These are phyloP conservation scores for Ennomos fuscantarius DNA, from an alignment of 2,888 invertebrate genomes.

Conservation along the genomic window DNA sequence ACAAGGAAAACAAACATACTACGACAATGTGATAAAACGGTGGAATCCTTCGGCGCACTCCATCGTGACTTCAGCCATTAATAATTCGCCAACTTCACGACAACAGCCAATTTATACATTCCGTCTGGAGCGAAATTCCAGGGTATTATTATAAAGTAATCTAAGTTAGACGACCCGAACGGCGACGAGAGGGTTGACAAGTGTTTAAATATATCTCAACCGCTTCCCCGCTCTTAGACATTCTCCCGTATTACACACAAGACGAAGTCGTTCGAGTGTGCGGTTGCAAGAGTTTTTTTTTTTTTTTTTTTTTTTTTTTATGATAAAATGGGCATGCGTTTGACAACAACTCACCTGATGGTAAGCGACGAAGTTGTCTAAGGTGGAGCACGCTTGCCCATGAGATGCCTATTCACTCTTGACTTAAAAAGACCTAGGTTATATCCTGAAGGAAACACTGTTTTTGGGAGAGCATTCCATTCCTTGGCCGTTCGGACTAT, in stretches of 20 bases:
- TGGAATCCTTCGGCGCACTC: slow-evolving; percentile 53
- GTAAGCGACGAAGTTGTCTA: too few relatives aligned
- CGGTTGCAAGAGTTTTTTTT: slow-evolving; percentile 58
- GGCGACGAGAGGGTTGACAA: slow-evolving; percentile 72
- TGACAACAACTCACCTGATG: too few relatives aligned
- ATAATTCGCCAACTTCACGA: slow-evolving; percentile 69
- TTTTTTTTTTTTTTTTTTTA: too few relatives aligned
- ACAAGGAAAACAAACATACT: slow-evolving; percentile 60
- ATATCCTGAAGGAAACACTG: too few relatives aligned
- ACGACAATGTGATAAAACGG: slow-evolving; percentile 64
- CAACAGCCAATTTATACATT: slow-evolving; percentile 74
- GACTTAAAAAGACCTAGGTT: too few relatives aligned
- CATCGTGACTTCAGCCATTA: slow-evolving; percentile 63
- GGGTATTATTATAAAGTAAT: slow-evolving; percentile 81
- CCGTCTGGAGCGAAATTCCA: slow-evolving; percentile 70
- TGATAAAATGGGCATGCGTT: too few relatives aligned
- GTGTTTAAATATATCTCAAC: slow-evolving; percentile 75
- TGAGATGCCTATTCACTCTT: too few relatives aligned
- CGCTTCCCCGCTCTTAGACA: slow-evolving; percentile 57
- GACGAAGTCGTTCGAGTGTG: slow-evolving; percentile 60
- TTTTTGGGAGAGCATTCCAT: too few relatives aligned
- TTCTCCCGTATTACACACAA: slow-evolving; percentile 61
- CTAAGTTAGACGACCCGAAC: slow-evolving; percentile 75
- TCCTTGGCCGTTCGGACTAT: too few relatives aligned
- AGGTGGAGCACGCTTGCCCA: too few relatives aligned